Conservation (phyloP, 1,140 invertebrate species). For the Brachionus asplanchnoidis region DNA sequence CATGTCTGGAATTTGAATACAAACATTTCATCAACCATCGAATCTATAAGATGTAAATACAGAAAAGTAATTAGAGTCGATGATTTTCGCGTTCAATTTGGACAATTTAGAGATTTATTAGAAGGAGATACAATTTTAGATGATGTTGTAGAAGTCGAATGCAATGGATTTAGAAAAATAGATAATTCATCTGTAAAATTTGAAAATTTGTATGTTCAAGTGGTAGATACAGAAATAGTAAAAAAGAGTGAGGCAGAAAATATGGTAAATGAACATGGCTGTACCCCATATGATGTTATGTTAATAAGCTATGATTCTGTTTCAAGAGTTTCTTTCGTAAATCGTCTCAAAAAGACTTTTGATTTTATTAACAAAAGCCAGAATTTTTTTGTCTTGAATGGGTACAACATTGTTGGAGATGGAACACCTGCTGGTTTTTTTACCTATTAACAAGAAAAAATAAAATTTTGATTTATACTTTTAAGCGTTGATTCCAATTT, state of each 20-base stretch:
- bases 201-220: conserved; percentile 25
- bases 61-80: neutral
- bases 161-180: neutral
- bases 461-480: neutral
- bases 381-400: conserved; percentile 1
- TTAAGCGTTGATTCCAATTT: conserved; percentile 62
- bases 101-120: neutral
- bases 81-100: neutral
- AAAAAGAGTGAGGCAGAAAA: neutral
- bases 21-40: neutral
- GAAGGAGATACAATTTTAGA: neutral
- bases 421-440: conserved; percentile 66
- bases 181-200: neutral
- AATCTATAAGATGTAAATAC: neutral
- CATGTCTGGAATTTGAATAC: neutral
- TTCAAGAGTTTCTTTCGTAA: neutral
- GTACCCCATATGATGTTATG: neutral
- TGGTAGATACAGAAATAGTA: neutral
- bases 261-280: neutral
- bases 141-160: conserved; percentile 4
- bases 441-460: neutral
- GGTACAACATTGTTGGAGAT: conserved; percentile 85
- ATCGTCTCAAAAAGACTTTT: neutral
- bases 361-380: neutral
- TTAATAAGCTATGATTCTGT: conserved; percentile 22